A percentile compares a stretch with the other conserved stretches of the same genome.
These are phyloP conservation scores for Clytia hemisphaerica DNA, from an alignment of 30 jellyfish, hydroid and myxozoan genomes.

Conservation along the genomic window DNA sequence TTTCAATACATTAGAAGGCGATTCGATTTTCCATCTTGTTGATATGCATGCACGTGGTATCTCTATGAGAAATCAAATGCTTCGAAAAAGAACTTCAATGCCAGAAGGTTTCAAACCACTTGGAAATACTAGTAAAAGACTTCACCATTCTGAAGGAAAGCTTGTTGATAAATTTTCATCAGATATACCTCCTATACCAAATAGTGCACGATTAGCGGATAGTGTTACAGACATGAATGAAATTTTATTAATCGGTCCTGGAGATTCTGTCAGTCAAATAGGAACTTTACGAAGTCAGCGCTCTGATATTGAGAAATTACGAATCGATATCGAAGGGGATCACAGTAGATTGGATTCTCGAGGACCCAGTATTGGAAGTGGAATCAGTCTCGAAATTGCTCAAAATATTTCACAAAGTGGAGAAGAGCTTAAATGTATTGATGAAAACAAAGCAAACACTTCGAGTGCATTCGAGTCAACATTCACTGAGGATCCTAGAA, in stretches of 20 bases:
- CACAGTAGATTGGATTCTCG: not conserved
- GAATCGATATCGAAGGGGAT: not conserved
- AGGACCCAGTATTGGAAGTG: conserved; percentile 43
- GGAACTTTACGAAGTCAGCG: conserved; percentile 30
- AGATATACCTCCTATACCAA: conserved; percentile 34
- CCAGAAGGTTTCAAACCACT: conserved; percentile 85
- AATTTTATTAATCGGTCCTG: conserved; percentile 14
- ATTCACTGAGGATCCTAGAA: too few species aligned
- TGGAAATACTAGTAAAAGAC: conserved; percentile 34
- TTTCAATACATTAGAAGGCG: conserved; percentile 93
- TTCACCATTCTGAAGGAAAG: conserved; percentile 91
- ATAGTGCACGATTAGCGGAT: conserved; percentile 16
- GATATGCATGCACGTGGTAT: conserved; percentile 78
- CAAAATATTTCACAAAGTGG: conserved; percentile 38
- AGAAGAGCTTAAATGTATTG: conserved; percentile 12
- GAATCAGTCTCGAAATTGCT: conserved; percentile 31
- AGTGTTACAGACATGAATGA: conserved; percentile 47
- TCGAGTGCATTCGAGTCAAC: not conserved
- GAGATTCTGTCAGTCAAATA: conserved; percentile 29
- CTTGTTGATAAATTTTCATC: conserved; percentile 39
- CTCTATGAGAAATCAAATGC: conserved; percentile 42
- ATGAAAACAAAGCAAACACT: conserved; percentile 24
- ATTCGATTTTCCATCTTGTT: conserved; percentile 78
- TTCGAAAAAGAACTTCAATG: conserved; percentile 47
- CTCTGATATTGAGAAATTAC: not conserved